phyloP scores from a whole-genome alignment of 2,797 vertebrate species.

The Hippoglossus hippoglossus region DNA sequence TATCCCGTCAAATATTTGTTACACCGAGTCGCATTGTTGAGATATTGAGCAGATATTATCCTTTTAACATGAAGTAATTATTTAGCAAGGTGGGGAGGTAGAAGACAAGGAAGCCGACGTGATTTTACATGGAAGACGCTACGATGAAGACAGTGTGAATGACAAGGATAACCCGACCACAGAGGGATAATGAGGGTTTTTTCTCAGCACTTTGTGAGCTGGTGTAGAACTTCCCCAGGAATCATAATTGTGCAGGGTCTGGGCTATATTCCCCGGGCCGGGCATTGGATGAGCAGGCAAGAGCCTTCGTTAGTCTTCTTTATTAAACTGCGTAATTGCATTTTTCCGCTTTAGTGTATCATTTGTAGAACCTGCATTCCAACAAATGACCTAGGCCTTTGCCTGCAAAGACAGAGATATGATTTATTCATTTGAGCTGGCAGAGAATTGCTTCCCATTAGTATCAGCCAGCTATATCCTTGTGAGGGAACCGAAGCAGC shows the following conservation, averaged over 20 bases:
- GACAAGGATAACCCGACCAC: constrained; percentile 44
- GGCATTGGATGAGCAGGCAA: constrained; percentile 32
- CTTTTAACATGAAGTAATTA: constrained; percentile 43
- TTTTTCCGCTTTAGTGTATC: constrained; percentile 79
- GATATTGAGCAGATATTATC: constrained; percentile 1
- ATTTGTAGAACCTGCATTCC: constrained; percentile 76
- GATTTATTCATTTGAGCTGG: constrained; percentile 78
- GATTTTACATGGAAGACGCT: constrained; percentile 21
- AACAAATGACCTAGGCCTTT: constrained; percentile 76
- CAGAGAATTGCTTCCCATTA: constrained; percentile 65
- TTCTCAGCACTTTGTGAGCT: constrained; percentile 48
- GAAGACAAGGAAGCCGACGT: constrained; percentile 4
- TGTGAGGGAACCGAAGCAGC: constrained; percentile 27
- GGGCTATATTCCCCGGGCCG: constrained; percentile 69
- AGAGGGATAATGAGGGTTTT: constrained; percentile 65
- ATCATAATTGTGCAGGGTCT: constrained; percentile 67
- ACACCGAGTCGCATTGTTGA: constrained; percentile 7
- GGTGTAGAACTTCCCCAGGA: constrained; percentile 42
- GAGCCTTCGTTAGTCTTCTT: constrained; percentile 72
- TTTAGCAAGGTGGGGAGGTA: constrained; percentile 39
- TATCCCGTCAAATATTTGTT: constrained; percentile 39
- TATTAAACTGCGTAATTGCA: constrained; percentile 83
- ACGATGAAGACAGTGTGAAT: constrained; percentile 40
- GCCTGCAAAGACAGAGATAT: constrained; percentile 70
- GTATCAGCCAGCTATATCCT: constrained; percentile 40